Conservation (phyloP, 2,888 invertebrate species). For the Agonum fuliginosum region DNA sequence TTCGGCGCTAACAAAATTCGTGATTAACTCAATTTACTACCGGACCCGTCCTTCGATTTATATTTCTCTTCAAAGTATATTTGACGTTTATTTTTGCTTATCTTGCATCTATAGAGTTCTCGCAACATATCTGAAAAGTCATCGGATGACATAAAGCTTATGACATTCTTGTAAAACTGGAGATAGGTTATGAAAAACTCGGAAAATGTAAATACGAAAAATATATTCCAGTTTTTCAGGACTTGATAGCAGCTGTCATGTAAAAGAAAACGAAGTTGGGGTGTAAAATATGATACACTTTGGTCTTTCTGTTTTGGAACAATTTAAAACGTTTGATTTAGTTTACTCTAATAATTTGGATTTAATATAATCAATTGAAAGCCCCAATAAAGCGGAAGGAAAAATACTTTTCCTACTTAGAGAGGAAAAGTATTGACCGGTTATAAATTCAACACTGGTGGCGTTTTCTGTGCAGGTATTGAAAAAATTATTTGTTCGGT, state of each 20-base stretch:
- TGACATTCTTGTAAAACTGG: background rate
- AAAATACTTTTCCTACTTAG: no score
- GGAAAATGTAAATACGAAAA: background rate
- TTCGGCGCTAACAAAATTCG: background rate
- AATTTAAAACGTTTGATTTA: background rate
- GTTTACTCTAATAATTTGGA: no score
- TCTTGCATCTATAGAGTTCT: no score
- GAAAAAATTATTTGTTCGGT: no score
- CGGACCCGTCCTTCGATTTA: background rate
- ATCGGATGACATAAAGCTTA: background rate
- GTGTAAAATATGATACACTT: background rate
- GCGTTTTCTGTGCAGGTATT: no score
- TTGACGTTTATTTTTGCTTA: background rate
- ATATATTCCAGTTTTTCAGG: background rate
- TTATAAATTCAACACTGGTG: no score
- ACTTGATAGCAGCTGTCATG: background rate
- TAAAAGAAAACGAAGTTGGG: background rate
- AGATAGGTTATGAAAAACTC: background rate
- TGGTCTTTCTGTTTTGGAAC: background rate
- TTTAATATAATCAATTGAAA: no score
- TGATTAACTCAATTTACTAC: slow-evolving; percentile 24
- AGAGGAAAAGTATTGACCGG: no score
- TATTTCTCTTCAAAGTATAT: background rate
- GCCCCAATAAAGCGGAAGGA: no score
- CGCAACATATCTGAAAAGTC: background rate